Base-by-base conservation (phyloP, 2,797 vertebrate genomes). In the Smutsia gigantea region DNA sequence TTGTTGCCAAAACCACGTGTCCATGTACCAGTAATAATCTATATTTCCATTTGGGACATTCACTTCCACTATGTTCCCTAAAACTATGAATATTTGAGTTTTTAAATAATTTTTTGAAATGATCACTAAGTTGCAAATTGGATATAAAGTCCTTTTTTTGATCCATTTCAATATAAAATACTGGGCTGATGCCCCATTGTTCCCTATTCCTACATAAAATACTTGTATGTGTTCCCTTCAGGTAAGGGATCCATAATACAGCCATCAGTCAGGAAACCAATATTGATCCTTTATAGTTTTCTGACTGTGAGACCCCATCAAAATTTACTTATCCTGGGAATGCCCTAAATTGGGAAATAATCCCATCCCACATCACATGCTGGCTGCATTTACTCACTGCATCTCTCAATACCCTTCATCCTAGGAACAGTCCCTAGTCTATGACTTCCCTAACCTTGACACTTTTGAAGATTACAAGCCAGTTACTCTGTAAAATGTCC, bases 191-290 rank as follows among this genome's bases (percentile, higher is more conserved):
- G 10, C n/a, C 19, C 11, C 39, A 5, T 72, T 17, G 15, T 57
- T n/a, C 18, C 39, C 46, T 12, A 46, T 46, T 46, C 10, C 46
- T 12, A 46, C 46, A 46, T 46, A 46, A 6, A 79, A 53, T 8
- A 14, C 49, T 12, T n/a, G 0, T 14, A 1, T 31, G 31, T 55
- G 59, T 59, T 37, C 18, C 34, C 34, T 18, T 64, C 27, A 7
- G 42, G 0, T 27, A n/a, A 13, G 14, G 39, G 51, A 11, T 51
- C 6, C 25, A 9, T 2, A 1, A 0, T 4, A 8, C 1, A 21
- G 4, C 14, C n/a, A 6, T 3, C 3, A 3, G 6, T 39, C n/a
- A 1, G 27, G 14, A 39, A 31, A 17, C 51, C n/a, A 14, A 2
- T 18, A 27, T 18, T 78, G 61, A 15, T 4, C 4, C 23, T 29